phyloP scores from a whole-genome alignment of 1,140 invertebrate species.

The Lordiphosa collinella region DNA sequence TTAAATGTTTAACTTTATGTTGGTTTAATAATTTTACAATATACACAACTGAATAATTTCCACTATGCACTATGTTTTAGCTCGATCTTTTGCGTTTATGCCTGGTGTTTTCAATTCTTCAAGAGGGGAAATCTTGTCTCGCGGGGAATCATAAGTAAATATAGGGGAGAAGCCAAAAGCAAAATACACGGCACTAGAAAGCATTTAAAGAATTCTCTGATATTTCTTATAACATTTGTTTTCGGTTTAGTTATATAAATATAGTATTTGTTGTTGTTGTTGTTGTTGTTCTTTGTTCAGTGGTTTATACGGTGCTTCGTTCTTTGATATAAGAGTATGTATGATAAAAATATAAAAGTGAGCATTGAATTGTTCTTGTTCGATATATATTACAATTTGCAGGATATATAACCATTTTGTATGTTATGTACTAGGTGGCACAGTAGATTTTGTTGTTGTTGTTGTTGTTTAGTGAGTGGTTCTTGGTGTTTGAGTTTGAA shows the following conservation, averaged over 20 bases:
- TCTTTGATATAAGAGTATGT: conserved; percentile 52
- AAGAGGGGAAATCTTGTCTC: conserved; percentile 17
- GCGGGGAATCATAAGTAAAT: neutral
- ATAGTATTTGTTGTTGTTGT: conserved; percentile 20
- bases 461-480: conserved; percentile 34
- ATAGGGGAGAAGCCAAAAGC: neutral
- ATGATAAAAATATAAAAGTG: conserved; percentile 77
- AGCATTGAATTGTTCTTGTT: conserved; percentile 52
- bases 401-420: conserved; percentile 71
- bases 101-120: conserved; percentile 50
- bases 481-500: neutral
- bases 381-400: conserved; percentile 51
- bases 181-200: conserved; percentile 8
- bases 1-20: conserved; percentile 77
- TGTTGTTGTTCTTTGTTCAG: conserved; percentile 37
- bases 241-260: conserved; percentile 22
- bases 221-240: conserved; percentile 16
- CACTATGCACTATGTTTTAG: conserved; percentile 69
- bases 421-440: conserved; percentile 77
- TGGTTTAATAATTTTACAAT: conserved; percentile 67
- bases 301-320: conserved; percentile 64
- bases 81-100: conserved; percentile 72
- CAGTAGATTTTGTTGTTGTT: conserved; percentile 60
- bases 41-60: conserved; percentile 70
- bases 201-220: conserved; percentile 3